A percentile compares a stretch with the other conserved stretches of the same genome.
Evolutionary conservation across 2,797 vertebrate species (phyloP).

Genomic region (Channallabes apus): DNA sequence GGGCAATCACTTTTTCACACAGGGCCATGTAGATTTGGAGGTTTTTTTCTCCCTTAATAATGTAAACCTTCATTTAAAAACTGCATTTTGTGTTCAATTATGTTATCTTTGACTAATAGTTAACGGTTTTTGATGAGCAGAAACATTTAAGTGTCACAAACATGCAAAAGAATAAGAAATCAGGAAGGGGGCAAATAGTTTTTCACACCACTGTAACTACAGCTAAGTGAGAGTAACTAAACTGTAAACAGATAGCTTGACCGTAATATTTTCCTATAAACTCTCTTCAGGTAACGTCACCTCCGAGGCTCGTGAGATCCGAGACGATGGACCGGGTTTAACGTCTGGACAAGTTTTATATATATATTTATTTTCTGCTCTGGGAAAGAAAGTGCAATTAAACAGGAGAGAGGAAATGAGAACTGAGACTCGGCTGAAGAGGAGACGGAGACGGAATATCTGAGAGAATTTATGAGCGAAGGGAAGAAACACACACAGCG

Average conservation of each 20-base stretch:
- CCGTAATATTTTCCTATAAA: not conserved
- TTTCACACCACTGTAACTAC: not conserved
- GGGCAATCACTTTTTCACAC: too few relatives aligned
- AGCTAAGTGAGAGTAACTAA: not conserved
- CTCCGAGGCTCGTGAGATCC: not conserved
- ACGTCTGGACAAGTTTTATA: not conserved
- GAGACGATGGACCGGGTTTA: not conserved
- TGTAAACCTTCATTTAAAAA: too few relatives aligned
- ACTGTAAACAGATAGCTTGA: not conserved
- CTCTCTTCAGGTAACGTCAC: conserved; percentile 27
- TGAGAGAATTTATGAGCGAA: not conserved
- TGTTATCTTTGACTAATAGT: too few relatives aligned
- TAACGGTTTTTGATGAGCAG: too few relatives aligned
- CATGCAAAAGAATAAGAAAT: too few relatives aligned
- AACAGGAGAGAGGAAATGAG: conserved; percentile 29
- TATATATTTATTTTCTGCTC: conserved; percentile 66
- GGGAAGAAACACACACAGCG: not conserved
- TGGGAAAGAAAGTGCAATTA: conserved; percentile 63
- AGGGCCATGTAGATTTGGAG: too few relatives aligned
- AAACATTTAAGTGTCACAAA: too few relatives aligned
- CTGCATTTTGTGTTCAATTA: too few relatives aligned
- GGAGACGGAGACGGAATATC: conserved; percentile 26
- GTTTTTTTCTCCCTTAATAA: too few relatives aligned
- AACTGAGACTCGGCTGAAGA: not conserved
- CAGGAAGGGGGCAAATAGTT: too few relatives aligned